phyloP scores from a whole-genome alignment of 2,113 vertebrate genomes.

The Nothoprocta perdicaria region DNA sequence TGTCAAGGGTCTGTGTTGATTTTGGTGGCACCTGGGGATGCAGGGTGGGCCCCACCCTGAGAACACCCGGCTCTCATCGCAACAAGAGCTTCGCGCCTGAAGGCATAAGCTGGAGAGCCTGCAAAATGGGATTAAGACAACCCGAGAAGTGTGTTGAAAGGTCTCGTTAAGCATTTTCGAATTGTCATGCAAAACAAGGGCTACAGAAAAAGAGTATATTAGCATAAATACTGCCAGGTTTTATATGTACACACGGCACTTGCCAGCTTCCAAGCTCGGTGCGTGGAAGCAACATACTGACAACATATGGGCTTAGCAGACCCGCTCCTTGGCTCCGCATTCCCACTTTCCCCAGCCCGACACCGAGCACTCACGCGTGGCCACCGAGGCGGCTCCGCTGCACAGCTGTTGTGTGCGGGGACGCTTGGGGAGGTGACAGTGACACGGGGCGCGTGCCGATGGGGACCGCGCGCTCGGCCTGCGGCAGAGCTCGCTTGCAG shows the following conservation, averaged over 20 bases:
- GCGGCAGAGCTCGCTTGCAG: background rate
- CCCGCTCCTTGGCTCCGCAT: fast-evolving
- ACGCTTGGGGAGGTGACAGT: background rate
- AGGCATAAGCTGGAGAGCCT: conserved; percentile 10
- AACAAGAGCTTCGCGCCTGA: background rate
- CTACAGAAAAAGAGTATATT: background rate
- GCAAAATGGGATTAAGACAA: conserved; percentile 53
- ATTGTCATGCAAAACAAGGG: background rate
- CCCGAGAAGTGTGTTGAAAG: background rate
- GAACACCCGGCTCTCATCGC: background rate
- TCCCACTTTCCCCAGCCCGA: background rate
- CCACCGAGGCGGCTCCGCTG: fast-evolving
- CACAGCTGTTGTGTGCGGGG: background rate
- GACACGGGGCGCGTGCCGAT: fast-evolving
- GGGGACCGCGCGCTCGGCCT: background rate
- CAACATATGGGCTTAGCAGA: background rate
- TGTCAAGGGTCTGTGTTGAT: background rate
- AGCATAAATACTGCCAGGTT: background rate
- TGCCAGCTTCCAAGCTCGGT: background rate
- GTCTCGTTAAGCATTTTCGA: background rate
- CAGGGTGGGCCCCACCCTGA: background rate
- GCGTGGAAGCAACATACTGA: background rate
- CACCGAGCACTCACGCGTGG: background rate
- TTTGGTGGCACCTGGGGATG: background rate
- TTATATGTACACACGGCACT: background rate